Conservation (phyloP, 2,888 invertebrate genomes). For the Drosophila hamatofila region DNA sequence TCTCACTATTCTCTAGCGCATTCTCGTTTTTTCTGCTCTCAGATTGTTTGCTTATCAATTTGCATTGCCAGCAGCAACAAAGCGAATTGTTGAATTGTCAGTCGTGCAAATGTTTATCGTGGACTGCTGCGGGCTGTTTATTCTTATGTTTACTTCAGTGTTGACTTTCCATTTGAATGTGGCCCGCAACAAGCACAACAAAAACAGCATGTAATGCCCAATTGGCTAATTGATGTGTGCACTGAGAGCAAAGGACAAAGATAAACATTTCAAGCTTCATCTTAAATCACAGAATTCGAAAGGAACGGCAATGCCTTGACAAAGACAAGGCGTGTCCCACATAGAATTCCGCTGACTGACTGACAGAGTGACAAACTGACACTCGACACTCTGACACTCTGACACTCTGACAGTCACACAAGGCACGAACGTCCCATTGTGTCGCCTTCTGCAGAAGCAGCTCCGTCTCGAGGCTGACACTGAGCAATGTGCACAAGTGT, state of each 20-base stretch:
- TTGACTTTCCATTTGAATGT: slow-evolving; percentile 14
- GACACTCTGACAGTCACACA: slow-evolving; percentile 25
- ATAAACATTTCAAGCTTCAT: slow-evolving; percentile 6
- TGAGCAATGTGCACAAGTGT: slow-evolving; percentile 49
- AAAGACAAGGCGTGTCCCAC: slow-evolving; percentile 17
- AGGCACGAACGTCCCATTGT: slow-evolving; percentile 23
- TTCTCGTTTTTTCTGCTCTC: background rate
- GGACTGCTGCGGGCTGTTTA: slow-evolving; percentile 47
- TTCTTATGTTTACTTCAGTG: slow-evolving; percentile 26
- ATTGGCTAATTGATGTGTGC: slow-evolving; percentile 44
- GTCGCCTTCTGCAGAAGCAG: slow-evolving; percentile 5
- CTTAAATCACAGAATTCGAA: slow-evolving; percentile 15
- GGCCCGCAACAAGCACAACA: background rate
- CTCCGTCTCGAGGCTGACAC: slow-evolving; percentile 33
- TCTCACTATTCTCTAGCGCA: slow-evolving; percentile 1
- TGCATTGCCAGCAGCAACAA: slow-evolving; percentile 21
- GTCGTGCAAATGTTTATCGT: slow-evolving; percentile 31
- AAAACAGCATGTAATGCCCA: slow-evolving; percentile 3
- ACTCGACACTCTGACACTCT: background rate
- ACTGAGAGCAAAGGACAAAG: slow-evolving; percentile 1
- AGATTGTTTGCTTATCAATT: slow-evolving; percentile 44
- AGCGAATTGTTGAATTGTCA: background rate
- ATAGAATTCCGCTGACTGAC: slow-evolving; percentile 20
- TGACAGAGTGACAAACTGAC: slow-evolving; percentile 29
- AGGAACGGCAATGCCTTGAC: background rate